Evolutionary conservation across 2,888 invertebrate genomes (phyloP).

Genomic region (Drosophila pegasa): DNA sequence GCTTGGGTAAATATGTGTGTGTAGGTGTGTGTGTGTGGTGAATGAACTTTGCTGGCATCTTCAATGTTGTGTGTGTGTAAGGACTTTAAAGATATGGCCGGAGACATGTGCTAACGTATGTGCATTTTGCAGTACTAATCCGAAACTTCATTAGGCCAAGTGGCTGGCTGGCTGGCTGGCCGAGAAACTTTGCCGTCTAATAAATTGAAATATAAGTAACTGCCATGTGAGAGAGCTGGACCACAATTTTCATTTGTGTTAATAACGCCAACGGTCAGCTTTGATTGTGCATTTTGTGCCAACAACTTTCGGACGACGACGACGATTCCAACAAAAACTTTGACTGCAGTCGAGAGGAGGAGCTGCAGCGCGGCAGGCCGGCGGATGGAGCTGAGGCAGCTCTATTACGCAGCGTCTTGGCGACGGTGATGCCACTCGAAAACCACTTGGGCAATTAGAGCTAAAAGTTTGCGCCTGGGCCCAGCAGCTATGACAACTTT

Average conservation of each 20-base stretch:
- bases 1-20: conserved; percentile 3
- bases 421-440: conserved; percentile 62
- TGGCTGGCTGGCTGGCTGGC: conserved; percentile 25
- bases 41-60: conserved; percentile 14
- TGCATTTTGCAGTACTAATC: conserved; percentile 40
- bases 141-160: conserved; percentile 70
- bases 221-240: conserved; percentile 42
- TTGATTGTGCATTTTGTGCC: conserved; percentile 70
- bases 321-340: conserved; percentile 31
- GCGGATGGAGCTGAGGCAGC: conserved; percentile 25
- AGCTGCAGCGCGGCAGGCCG: not conserved
- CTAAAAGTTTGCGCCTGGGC: conserved; percentile 62
- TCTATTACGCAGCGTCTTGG: conserved; percentile 65
- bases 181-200: conserved; percentile 52
- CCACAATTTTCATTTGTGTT: conserved; percentile 60
- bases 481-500: conserved; percentile 69
- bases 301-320: conserved; percentile 32
- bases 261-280: conserved; percentile 68
- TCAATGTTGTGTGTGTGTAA: conserved; percentile 17
- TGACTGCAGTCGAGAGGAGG: conserved; percentile 17
- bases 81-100: conserved; percentile 21
- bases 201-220: conserved; percentile 67
- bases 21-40: not conserved
- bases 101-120: conserved; percentile 14
- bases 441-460: conserved; percentile 78